Conservation (phyloP, 35 echinoderm and acorn worm species). For the Patiria miniata region DNA sequence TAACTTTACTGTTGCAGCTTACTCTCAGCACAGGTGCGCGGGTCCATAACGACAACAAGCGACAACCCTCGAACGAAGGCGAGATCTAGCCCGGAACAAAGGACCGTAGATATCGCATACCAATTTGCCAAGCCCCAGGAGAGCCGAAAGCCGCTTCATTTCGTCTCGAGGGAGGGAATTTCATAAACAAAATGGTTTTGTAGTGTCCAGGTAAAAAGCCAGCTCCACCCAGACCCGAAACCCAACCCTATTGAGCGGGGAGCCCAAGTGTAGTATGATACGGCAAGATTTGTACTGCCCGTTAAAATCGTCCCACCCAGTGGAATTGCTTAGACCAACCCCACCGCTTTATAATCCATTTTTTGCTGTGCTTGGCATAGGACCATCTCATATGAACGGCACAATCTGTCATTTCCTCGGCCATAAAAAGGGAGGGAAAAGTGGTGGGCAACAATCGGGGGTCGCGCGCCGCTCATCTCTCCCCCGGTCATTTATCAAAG, state of each 20-base stretch:
- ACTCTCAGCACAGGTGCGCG: neutral
- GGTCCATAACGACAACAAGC: constrained; percentile 23
- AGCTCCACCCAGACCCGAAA: constrained; percentile 26
- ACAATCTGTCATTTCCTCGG: constrained; percentile 22
- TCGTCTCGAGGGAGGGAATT: constrained; percentile 12
- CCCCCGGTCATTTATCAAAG: constrained; percentile 19
- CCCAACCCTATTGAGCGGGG: constrained; percentile 19
- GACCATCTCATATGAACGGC: constrained; percentile 12
- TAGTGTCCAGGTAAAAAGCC: constrained; percentile 21
- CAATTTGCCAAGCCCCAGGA: neutral
- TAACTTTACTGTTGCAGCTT: neutral
- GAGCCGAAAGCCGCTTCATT: constrained; percentile 20
- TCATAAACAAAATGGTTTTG: constrained; percentile 34
- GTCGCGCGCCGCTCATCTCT: constrained; percentile 17
- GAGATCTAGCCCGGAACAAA: constrained; percentile 12
- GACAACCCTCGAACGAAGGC: constrained; percentile 23
- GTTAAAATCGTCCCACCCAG: constrained; percentile 27
- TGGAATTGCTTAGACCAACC: constrained; percentile 16
- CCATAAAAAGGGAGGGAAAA: neutral
- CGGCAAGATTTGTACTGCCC: constrained; percentile 30
- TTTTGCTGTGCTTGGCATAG: neutral
- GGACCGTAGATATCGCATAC: constrained; percentile 17
- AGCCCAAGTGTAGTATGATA: constrained; percentile 12
- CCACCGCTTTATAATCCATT: constrained; percentile 20
- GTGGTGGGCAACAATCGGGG: constrained; percentile 18